These are phyloP conservation scores for Perognathus longimembris DNA, from an alignment of 2,113 vertebrate species.

Conservation along the genomic window DNA sequence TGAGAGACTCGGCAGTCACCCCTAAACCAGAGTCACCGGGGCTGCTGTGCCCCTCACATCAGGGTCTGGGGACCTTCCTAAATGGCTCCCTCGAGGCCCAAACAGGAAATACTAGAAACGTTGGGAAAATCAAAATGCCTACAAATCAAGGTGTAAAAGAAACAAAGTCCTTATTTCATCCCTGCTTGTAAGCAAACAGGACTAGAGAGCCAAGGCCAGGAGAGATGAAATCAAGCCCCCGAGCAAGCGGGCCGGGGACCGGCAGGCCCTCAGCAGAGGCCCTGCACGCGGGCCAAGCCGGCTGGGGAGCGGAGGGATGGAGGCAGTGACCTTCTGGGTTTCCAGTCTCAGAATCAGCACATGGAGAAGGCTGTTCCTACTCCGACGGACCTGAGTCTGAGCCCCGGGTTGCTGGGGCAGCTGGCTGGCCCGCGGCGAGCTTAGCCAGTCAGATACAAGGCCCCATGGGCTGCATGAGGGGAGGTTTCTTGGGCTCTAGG, in stretches of 20 bases:
- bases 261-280: accelerated
- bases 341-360: neutral
- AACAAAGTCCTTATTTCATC: neutral
- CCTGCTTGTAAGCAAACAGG: neutral
- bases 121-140: accelerated
- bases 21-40: neutral
- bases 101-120: neutral
- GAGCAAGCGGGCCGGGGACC: neutral
- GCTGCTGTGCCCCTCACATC: too few relatives aligned
- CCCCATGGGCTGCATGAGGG: too few relatives aligned
- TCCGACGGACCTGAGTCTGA: neutral
- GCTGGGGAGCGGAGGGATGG: accelerated
- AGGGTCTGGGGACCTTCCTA: neutral
- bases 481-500: too few relatives aligned
- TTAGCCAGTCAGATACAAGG: too few relatives aligned
- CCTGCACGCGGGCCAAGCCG: too few relatives aligned
- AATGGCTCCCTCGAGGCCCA: neutral
- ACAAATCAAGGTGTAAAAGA: neutral
- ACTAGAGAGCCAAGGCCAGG: neutral
- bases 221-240: neutral
- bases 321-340: accelerated
- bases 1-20: neutral
- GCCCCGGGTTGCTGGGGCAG: neutral
- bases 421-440: too few relatives aligned
- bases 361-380: neutral